Evolutionary conservation across 1,140 invertebrate species (phyloP), one percentile per base, ranked within the genome.

Genomic region (Pseudomyrmex dendroicus): DNA sequence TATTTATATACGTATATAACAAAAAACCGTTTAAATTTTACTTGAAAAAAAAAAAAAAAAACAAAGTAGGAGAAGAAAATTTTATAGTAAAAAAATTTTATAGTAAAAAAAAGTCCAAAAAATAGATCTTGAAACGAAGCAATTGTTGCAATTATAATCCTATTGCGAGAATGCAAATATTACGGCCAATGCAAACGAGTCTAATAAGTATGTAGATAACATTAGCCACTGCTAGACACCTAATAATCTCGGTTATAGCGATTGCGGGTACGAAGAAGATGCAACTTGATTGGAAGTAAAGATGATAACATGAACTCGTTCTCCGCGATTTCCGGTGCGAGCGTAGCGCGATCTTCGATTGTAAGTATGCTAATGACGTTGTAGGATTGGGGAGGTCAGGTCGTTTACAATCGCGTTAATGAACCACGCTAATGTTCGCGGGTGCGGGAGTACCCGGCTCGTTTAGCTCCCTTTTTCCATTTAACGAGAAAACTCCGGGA

Each of bases 391-490:
- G 20, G 22, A 35, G 35, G 35, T 35, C 25, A 61, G 62, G 73
- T 86, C 85, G 84, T 84, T 87, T 86, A 86, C 86, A 87, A 87
- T 87, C 85, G 68, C 63, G 85, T 84, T 84, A 87, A 87, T 86
- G 85, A 86, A 87, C 82, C 85, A 63, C 84, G 61, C 84, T 87
- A 87, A 87, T 86, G 85, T 84, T 76, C 61, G 85, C 57, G 80
- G 52, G 57, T 54, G 85, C 57, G 80, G 57, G 57, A 77, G 46
- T 17, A 48, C 70, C 63, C 52, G 56, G 67, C 77, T 78, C 67
- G 59, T 76, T 83, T 76, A 59, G 82, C 52, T 78, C 68, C 82
- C 78, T 72, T 62, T 87, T 87, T 80, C 82, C 85, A 78, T 80
- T 84, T 84, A 87, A 87, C 35, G 82, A 87, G 85, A 64, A 59